Conservation (phyloP, 2,797 vertebrate genomes). For the Anniella stebbinsi region DNA sequence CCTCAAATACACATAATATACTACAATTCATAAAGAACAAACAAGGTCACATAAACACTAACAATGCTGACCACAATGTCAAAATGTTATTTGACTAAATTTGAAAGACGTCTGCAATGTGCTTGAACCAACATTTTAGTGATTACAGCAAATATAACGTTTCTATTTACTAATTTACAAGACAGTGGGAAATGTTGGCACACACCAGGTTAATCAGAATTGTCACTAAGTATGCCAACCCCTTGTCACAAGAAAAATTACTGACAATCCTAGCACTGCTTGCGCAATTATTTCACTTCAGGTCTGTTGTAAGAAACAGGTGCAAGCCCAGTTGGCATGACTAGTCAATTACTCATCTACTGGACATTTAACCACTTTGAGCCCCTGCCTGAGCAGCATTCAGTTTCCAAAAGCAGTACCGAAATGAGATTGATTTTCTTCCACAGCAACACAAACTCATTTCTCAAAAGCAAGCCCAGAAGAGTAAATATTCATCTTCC, state of each 20-base stretch:
- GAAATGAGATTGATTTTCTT: constrained; percentile 33
- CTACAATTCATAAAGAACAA: constrained; percentile 10
- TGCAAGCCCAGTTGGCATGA: constrained; percentile 68
- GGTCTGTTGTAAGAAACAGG: constrained; percentile 63
- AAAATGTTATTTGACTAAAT: not conserved
- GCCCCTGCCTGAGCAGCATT: constrained; percentile 47
- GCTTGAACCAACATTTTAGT: not conserved
- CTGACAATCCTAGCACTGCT: constrained; percentile 17
- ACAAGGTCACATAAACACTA: not conserved
- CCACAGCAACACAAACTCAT: not conserved
- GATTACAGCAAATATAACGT: not conserved
- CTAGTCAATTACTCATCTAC: constrained; percentile 57
- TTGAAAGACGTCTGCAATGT: not conserved
- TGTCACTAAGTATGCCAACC: not conserved
- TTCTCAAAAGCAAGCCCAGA: not conserved
- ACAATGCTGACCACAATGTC: not conserved
- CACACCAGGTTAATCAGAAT: not conserved
- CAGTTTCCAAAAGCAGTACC: constrained; percentile 71
- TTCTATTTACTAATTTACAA: not conserved
- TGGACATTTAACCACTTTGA: constrained; percentile 65
- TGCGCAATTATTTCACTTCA: constrained; percentile 43
- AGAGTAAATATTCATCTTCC: not conserved
- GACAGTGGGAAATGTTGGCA: constrained; percentile 11
- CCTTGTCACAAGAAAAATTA: not conserved
- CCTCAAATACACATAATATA: not conserved